phyloP scores from a whole-genome alignment of 2,113 vertebrate species.

The Suncus etruscus region DNA sequence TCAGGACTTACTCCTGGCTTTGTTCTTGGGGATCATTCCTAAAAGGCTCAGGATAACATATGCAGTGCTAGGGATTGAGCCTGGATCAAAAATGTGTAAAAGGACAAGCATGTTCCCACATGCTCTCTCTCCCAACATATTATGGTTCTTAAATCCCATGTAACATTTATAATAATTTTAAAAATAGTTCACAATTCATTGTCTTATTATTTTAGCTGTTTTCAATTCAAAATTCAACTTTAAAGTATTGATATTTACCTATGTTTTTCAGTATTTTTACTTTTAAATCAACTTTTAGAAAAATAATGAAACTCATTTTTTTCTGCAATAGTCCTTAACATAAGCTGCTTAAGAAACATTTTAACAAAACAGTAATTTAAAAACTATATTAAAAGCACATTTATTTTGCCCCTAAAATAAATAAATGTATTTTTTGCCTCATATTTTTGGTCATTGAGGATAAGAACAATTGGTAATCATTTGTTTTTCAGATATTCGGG shows the following conservation, averaged over 20 bases:
- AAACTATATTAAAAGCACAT: conserved; percentile 40
- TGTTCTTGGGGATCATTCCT: no score
- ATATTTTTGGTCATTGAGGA: conserved; percentile 69
- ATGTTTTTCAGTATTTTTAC: neutral
- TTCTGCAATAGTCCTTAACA: neutral
- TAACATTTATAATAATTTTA: neutral
- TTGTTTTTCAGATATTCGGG: conserved; percentile 97
- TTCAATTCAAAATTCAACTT: neutral
- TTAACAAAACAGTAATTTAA: conserved; percentile 74
- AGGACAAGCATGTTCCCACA: no score
- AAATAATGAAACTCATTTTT: conserved; percentile 19
- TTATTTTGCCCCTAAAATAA: conserved; percentile 32
- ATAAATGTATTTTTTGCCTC: conserved; percentile 73
- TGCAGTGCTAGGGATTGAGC: no score
- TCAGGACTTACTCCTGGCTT: no score
- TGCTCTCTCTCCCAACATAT: neutral
- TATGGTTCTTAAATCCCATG: neutral
- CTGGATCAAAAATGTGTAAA: no score
- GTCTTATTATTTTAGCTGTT: neutral
- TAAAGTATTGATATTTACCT: conserved; percentile 23
- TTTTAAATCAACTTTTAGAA: conserved; percentile 30
- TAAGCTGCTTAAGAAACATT: conserved; percentile 90
- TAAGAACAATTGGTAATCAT: conserved; percentile 88
- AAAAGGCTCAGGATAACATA: no score
- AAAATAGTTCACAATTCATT: neutral